Conservation (phyloP, 2,797 vertebrate species). For the Peromyscus aztecus region DNA sequence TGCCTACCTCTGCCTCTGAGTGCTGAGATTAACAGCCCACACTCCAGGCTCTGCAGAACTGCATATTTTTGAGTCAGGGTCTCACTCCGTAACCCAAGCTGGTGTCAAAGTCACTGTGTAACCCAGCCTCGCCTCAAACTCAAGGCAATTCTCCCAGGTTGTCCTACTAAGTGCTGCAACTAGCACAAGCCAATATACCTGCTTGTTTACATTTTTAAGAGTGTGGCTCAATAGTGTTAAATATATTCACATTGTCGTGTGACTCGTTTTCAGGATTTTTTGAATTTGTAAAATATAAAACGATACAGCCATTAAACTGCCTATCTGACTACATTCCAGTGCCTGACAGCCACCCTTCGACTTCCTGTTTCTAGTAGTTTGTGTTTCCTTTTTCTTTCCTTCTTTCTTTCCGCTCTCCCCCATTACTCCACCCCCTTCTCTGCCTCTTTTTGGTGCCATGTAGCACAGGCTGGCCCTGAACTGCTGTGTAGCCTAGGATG, state of each 20-base stretch:
- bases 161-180: background rate
- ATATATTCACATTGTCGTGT: background rate
- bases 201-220: slow-evolving; percentile 37
- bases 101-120: background rate
- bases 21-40: accelerated
- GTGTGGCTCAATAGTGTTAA: background rate
- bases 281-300: slow-evolving; percentile 50
- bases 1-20: background rate
- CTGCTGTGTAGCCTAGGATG: background rate
- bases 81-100: background rate
- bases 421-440: background rate
- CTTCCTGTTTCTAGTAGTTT: background rate
- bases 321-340: background rate
- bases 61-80: background rate
- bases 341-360: background rate
- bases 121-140: background rate
- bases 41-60: background rate
- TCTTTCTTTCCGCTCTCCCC: background rate
- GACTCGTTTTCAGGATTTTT: background rate
- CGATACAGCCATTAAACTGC: background rate
- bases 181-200: background rate
- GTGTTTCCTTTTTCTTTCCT: background rate
- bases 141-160: background rate
- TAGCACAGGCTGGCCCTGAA: background rate
- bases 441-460: background rate